phyloP scores from a whole-genome alignment of 2,797 vertebrate species.

The Pelodytes ibericus region DNA sequence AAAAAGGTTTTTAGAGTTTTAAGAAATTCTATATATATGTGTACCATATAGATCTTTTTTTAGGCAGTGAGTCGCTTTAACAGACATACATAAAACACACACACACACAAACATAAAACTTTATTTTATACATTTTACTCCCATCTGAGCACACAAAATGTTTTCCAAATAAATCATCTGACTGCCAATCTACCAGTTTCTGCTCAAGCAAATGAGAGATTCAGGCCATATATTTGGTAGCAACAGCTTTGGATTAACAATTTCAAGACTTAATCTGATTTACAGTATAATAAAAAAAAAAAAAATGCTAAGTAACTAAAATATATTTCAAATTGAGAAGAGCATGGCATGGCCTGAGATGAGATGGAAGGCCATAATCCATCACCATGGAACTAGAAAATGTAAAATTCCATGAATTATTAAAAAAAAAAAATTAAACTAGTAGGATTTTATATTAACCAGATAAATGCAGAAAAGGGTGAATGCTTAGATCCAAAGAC shows the following conservation, averaged over 20 bases:
- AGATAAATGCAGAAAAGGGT: too few species aligned
- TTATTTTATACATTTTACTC: background rate
- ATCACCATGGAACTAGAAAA: too few species aligned
- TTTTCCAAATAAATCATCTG: background rate
- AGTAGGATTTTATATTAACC: too few species aligned
- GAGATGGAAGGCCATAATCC: too few species aligned
- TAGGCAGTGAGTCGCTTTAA: conserved; percentile 49
- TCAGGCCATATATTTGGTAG: conserved; percentile 9
- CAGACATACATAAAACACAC: conserved; percentile 16
- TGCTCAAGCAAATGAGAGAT: background rate
- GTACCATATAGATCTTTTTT: conserved; percentile 2
- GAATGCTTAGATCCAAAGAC: too few species aligned
- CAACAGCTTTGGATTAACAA: conserved; percentile 11
- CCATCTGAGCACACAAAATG: background rate
- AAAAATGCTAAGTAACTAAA: background rate
- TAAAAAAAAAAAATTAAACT: background rate
- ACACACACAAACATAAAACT: conserved; percentile 5
- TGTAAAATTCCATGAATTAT: too few species aligned
- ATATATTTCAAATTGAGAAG: background rate
- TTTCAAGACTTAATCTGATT: background rate
- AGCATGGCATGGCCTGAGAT: too few species aligned
- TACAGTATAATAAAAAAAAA: background rate
- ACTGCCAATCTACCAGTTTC: background rate
- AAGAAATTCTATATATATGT: background rate
- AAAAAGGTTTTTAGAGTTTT: background rate